Conservation (phyloP, 2,888 invertebrate genomes). For the Mesorhabditis sp. region DNA sequence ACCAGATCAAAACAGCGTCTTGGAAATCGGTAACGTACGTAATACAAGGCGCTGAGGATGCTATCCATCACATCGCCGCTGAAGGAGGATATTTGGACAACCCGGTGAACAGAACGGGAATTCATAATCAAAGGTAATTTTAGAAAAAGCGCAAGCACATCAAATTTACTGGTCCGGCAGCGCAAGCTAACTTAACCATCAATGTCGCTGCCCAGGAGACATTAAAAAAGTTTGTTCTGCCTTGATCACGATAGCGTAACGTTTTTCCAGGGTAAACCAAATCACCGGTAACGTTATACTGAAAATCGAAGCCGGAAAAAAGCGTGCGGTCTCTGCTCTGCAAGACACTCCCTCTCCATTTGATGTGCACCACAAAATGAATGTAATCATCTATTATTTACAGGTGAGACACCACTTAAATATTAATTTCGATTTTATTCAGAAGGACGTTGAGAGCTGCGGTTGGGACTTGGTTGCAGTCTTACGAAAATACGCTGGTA, state of each 20-base stretch:
- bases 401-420: not conserved
- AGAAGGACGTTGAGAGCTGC: too few species aligned
- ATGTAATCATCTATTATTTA: not conserved
- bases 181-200: not conserved
- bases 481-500: too few species aligned
- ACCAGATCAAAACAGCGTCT: not conserved
- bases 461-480: too few species aligned
- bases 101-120: not conserved
- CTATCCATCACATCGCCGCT: not conserved
- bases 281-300: not conserved
- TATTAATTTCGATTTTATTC: too few species aligned
- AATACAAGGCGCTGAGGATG: not conserved
- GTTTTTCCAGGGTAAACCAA: not conserved
- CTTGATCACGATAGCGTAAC: not conserved
- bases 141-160: not conserved
- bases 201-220: not conserved
- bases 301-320: not conserved
- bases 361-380: not conserved
- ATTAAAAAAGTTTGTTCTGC: constrained; percentile 1
- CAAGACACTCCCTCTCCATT: not conserved
- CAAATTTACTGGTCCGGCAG: not conserved
- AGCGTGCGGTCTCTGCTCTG: not conserved
- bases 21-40: not conserved
- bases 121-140: too few species aligned
- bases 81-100: constrained; percentile 1